Percentiles rank a stretch among this genome's conserved stretches.
Evolutionary conservation across 2,888 invertebrate species (phyloP).

Genomic region (Rhingia campestris): DNA sequence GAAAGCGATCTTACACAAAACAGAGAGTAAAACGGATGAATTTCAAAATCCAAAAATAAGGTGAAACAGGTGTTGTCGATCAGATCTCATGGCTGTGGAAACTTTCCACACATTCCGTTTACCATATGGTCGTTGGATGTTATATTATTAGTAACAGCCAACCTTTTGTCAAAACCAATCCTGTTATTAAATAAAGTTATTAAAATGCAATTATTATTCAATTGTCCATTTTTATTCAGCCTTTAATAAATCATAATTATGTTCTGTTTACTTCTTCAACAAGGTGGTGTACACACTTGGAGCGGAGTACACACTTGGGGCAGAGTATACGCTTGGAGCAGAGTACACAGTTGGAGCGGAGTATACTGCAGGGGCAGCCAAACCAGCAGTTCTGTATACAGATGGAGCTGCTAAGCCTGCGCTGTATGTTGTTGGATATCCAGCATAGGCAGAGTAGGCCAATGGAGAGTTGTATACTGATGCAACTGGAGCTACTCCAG

Average conservation of each 20-base stretch:
- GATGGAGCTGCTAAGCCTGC: slow-evolving; percentile 13
- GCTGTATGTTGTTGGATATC: slow-evolving; percentile 24
- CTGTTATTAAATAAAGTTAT: no score
- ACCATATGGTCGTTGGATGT: no score
- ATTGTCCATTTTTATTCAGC: not conserved
- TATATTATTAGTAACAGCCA: no score
- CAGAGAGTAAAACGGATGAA: no score
- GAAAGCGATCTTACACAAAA: no score
- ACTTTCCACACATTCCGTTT: no score
- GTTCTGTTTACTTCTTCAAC: slow-evolving; percentile 29
- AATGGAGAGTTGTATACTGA: slow-evolving; percentile 45
- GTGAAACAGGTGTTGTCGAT: no score
- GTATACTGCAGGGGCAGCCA: slow-evolving; percentile 11
- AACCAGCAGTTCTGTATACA: slow-evolving; percentile 4
- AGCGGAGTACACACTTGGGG: not conserved
- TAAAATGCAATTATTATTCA: no score
- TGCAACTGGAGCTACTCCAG: slow-evolving; percentile 33
- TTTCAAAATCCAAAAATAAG: no score
- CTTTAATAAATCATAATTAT: not conserved
- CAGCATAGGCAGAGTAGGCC: slow-evolving; percentile 36
- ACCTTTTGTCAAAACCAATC: no score
- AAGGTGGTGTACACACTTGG: slow-evolving; percentile 28
- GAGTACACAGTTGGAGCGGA: not conserved
- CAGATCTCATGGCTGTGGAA: no score
- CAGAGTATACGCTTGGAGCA: not conserved